phyloP scores from a whole-genome alignment of 2,113 vertebrate species.

The Ailurus styani region DNA sequence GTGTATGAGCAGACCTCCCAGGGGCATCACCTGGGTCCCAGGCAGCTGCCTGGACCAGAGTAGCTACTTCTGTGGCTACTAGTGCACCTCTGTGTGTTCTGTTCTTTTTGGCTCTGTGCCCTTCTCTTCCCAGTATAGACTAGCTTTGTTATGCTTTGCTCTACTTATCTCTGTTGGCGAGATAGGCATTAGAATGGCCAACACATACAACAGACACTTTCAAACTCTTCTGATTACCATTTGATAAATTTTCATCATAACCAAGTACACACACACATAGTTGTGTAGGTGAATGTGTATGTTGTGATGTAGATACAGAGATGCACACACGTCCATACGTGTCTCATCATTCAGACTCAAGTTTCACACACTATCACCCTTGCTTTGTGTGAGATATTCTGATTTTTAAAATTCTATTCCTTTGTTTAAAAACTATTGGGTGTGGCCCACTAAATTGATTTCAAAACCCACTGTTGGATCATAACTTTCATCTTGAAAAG shows the following conservation, averaged over 20 bases:
- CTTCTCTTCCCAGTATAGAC: background rate
- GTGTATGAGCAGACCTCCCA: background rate
- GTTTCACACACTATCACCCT: background rate
- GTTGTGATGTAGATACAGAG: background rate
- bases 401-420: constrained; percentile 34
- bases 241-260: background rate
- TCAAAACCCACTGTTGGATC: background rate
- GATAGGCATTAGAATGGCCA: background rate
- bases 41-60: background rate
- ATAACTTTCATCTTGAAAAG: constrained; percentile 47
- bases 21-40: background rate
- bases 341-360: background rate
- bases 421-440: constrained; percentile 4
- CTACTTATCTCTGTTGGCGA: background rate
- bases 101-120: background rate
- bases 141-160: background rate
- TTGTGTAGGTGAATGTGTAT: background rate
- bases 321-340: background rate
- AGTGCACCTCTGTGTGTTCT: rapidly evolving
- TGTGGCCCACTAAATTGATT: constrained; percentile 31
- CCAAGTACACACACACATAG: background rate
- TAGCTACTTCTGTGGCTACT: background rate
- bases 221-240: background rate
- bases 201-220: background rate
- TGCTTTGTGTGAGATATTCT: background rate